Base-by-base conservation (phyloP, 2,888 invertebrate species). In the Mythimna loreyi region DNA sequence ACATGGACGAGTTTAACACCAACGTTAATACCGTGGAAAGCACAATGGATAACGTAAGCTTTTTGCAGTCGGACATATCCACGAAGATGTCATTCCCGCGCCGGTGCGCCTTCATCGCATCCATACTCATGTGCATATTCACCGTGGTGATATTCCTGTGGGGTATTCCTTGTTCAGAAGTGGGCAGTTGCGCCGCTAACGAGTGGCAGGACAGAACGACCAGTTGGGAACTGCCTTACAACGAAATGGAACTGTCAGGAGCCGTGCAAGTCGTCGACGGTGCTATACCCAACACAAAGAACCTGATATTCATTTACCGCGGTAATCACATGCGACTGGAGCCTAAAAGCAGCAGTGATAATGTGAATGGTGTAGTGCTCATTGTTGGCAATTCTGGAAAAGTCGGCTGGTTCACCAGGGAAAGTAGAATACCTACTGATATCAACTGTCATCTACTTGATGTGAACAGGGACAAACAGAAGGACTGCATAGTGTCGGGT, bases 361-460 rank as follows among this genome's bases (percentile, higher is more conserved):
- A 95, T 86, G 96, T 96, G 2, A 97, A 97, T 87, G 98, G 97
- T n/a, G 96, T 97, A 9, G 95, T 97, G 28, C 97, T 97, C 0
- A 96, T 98, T 75, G 96, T 97, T 61, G 97, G 97, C 0, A 97
- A 96, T 73, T 97, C 97, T 8, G 98, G 98, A 0, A 96, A 97
- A 71, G 96, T 97, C 0, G 97, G 97, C 3, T 98, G 98, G 98
- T 97, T 97, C 85, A 97, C 97, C 33, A 96, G 97, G 75, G 97
- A 98, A 86, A 96, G 96, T 50, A 96, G 97, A 83, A 96, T 97
- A 82, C 98, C 98, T 0, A 96, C 96, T 30, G 97, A 97, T 85
- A 97, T 98, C 43, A 97, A 98, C 87, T 98, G 98, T 86, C 96
- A 97, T 30, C 91, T 97, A 1, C 94, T 98, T 63, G 98, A 98